Evolutionary conservation across 2,797 vertebrate genomes (phyloP).

Genomic region (Cryptoprocta ferox): DNA sequence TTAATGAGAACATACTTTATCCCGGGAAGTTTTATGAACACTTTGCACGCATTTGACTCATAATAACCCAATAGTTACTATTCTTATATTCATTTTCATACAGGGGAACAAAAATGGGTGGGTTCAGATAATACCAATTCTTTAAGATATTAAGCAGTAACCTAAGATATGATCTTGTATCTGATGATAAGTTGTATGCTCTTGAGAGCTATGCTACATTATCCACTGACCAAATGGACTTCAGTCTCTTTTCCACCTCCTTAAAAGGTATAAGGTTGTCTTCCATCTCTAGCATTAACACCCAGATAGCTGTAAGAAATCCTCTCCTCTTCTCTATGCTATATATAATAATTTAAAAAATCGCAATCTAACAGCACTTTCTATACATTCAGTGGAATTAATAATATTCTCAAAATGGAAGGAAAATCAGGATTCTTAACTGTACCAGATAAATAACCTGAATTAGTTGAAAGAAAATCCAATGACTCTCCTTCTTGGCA

Average conservation of each 20-base stretch:
- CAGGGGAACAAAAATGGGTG: fast-evolving
- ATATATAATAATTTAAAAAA: background rate
- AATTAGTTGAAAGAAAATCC: background rate
- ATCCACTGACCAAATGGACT: background rate
- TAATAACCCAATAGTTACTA: background rate
- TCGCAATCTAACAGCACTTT: background rate
- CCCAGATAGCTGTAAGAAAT: background rate
- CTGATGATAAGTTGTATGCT: background rate
- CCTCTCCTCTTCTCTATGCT: background rate
- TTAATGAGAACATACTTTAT: background rate
- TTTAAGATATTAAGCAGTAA: background rate
- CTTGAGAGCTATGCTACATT: fast-evolving
- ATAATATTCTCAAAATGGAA: background rate
- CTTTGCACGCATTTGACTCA: background rate
- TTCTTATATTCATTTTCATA: background rate
- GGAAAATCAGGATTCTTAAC: background rate
- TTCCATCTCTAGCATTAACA: background rate
- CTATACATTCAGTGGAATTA: fast-evolving
- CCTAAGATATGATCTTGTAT: background rate
- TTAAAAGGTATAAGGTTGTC: background rate
- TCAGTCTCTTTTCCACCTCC: fast-evolving
- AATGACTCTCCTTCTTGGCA: background rate
- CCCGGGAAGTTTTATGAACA: background rate
- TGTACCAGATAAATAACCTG: background rate
- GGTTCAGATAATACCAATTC: background rate